Conservation (phyloP, 1,140 invertebrate genomes). For the Aradophagus sp. region DNA sequence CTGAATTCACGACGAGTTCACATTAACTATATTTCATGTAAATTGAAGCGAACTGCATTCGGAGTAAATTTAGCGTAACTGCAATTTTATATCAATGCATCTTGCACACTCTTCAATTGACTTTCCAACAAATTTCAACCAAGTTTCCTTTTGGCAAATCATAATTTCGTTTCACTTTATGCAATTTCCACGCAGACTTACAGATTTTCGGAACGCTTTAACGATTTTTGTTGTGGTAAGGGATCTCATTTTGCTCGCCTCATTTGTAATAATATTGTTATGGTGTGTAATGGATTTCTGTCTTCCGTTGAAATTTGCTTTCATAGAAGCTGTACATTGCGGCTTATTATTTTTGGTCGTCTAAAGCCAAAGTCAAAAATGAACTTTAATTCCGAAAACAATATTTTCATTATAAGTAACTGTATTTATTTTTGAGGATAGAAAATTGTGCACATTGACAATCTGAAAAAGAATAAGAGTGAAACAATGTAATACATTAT, state of each 20-base stretch:
- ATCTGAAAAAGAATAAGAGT: too few species aligned
- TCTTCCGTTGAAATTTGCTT: too few species aligned
- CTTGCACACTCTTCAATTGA: constrained; percentile 33
- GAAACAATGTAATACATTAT: too few species aligned
- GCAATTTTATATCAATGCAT: constrained; percentile 41
- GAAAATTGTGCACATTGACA: too few species aligned
- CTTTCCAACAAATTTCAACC: constrained; percentile 28
- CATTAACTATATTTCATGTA: constrained; percentile 43
- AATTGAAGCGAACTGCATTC: constrained; percentile 30
- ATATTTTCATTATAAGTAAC: too few species aligned
- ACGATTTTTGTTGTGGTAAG: constrained; percentile 13
- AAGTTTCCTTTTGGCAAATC: constrained; percentile 17
- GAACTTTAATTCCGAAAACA: too few species aligned
- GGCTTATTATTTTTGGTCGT: too few species aligned
- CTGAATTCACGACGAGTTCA: constrained; percentile 20
- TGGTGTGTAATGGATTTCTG: too few species aligned
- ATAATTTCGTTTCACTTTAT: constrained; percentile 30
- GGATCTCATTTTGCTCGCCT: constrained; percentile 5
- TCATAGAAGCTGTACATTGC: too few species aligned
- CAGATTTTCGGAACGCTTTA: constrained; percentile 12
- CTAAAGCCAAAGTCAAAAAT: too few species aligned
- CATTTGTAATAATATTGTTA: too few species aligned
- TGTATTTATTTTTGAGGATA: too few species aligned
- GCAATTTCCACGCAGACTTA: constrained; percentile 1
- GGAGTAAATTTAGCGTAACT: constrained; percentile 37